Evolutionary conservation across 2,113 vertebrate genomes (phyloP), one percentile per base, ranked within the genome.

Genomic region (Pseudolaguvia tuberculata): DNA sequence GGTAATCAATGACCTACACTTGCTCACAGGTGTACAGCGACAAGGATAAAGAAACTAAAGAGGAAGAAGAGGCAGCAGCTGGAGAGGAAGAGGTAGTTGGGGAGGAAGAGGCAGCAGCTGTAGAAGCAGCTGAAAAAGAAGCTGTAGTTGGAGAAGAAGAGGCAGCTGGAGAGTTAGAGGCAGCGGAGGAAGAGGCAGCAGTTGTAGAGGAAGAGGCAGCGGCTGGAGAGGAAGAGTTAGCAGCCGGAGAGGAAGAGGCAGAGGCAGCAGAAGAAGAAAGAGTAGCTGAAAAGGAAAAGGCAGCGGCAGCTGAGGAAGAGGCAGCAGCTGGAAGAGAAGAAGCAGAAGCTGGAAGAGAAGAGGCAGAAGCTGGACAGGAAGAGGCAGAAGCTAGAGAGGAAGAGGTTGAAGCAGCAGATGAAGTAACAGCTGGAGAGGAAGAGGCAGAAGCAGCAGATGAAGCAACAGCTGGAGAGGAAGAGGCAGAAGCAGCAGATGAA

Each of bases 91-190:
- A n/a, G 31, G 59, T 71, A 83, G 84, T 48, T 70, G 85, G 83
- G 75, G 58, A 72, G 63, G 73, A 76, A 21, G 79, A 20, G 8
- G 76, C 1, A 27, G 87, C 79, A 75, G 80, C 81, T 73, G 63
- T 29, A 13, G 78, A 79, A 50, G 81, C 84, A 73, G 80, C 27
- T 20, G 86, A 70, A 84, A 75, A 73, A 83, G 5, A 78, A 85
- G 31, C n/a, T n/a, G n/a, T n/a, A n/a, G 12, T 82, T 78, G 82
- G 77, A 69, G 68, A 73, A 51, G 68, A 48, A 27, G 53, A 51
- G 6, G 50, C 55, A n/a, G 75, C 21, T 13, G 21, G 12, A 71
- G 31, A 35, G 13, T 82, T 78, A 82, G 77, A 61, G 5, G 84
- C 82, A 74, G 83, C 80, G 69, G 68, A 73, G 55, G 70, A 51